A percentile compares a stretch with the other conserved stretches of the same genome.
phyloP scores from a whole-genome alignment of 2,888 invertebrate species.

The Linyphia triangularis region DNA sequence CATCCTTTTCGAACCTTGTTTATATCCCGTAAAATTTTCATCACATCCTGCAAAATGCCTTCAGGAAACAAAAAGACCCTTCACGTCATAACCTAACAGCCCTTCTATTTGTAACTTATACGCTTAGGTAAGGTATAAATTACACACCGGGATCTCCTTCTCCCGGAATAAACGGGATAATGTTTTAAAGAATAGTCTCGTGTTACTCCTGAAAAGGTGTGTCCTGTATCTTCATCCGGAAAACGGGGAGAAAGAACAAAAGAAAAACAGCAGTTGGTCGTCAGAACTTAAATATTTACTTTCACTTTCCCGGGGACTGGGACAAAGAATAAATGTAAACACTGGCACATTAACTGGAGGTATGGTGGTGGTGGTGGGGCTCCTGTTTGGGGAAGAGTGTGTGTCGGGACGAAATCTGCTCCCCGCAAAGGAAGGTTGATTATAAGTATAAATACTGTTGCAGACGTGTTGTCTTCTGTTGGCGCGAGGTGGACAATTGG shows the following conservation, averaged over 20 bases:
- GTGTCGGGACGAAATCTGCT: neutral
- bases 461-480: neutral
- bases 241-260: neutral
- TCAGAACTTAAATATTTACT: slow-evolving; percentile 66
- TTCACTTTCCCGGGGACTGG: slow-evolving; percentile 53
- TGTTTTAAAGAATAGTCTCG: neutral
- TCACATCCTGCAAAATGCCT: no score
- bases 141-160: neutral
- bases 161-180: neutral
- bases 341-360: slow-evolving; percentile 51
- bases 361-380: neutral
- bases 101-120: neutral
- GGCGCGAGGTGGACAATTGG: neutral
- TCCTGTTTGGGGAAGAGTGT: neutral
- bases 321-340: slow-evolving; percentile 68
- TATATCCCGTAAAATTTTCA: no score
- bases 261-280: neutral
- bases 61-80: neutral
- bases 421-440: neutral
- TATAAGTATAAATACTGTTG: neutral
- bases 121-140: neutral
- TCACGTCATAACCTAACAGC: neutral
- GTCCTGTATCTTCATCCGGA: slow-evolving; percentile 35
- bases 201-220: slow-evolving; percentile 29
- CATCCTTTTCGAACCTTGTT: no score